These are phyloP conservation scores for Crioceris asparagi DNA, from an alignment of 2,888 invertebrate genomes.

Conservation along the genomic window DNA sequence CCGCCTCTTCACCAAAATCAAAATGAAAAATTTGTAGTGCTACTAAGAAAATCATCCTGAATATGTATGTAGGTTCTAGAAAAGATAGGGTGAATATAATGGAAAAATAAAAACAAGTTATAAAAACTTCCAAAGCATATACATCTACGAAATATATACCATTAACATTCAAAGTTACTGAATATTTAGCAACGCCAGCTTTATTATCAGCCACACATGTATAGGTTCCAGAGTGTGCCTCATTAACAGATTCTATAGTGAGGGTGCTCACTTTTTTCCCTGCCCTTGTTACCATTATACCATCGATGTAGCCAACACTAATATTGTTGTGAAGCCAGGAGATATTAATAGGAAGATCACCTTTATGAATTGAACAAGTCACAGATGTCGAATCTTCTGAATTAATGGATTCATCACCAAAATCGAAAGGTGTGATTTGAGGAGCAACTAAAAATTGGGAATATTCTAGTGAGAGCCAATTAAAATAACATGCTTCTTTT, in stretches of 20 bases:
- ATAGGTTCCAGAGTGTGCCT: conserved; percentile 62
- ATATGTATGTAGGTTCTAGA: too few species aligned
- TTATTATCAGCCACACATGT: conserved; percentile 62
- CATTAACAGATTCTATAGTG: conserved; percentile 54
- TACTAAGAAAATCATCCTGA: too few species aligned
- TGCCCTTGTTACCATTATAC: conserved; percentile 42
- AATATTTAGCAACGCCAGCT: conserved; percentile 54
- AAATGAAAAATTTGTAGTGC: conserved; percentile 36
- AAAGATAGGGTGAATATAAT: too few species aligned
- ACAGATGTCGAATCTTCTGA: conserved; percentile 59
- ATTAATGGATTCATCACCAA: conserved; percentile 47
- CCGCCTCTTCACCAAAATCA: conserved; percentile 45
- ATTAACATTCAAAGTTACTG: conserved; percentile 48
- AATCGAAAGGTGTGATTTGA: conserved; percentile 45
- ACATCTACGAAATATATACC: too few species aligned
- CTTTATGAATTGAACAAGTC: conserved; percentile 59
- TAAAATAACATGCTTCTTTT: too few species aligned
- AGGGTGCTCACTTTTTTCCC: conserved; percentile 45
- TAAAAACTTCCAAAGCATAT: too few species aligned
- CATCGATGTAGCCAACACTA: conserved; percentile 32
- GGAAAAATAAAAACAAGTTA: too few species aligned
- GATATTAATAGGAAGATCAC: conserved; percentile 56
- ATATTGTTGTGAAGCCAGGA: conserved; percentile 48
- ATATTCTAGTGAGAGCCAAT: too few species aligned
- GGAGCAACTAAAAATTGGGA: conserved; percentile 38